Percentiles rank a stretch among this genome's conserved stretches.
Evolutionary conservation across 35 echinoderm and acorn worm genomes (phyloP).

Genomic region (Acanthaster planci): DNA sequence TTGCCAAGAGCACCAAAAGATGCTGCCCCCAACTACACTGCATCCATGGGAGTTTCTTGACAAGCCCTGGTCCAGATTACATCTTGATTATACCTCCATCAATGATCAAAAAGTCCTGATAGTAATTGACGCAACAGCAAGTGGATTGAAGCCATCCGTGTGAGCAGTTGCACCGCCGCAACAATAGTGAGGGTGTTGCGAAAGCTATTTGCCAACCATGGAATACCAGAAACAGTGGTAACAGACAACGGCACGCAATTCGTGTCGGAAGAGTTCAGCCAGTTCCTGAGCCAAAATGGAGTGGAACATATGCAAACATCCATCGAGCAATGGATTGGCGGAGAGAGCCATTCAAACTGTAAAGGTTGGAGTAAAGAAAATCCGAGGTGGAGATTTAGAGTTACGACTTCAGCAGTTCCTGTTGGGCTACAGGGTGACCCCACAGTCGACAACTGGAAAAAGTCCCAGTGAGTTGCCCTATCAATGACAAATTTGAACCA

Average conservation of each 20-base stretch:
- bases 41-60: conserved; percentile 51
- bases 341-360: conserved; percentile 62
- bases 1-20: too few relatives aligned
- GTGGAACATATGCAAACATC: conserved; percentile 48
- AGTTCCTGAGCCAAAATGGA: conserved; percentile 35
- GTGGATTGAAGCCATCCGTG: conserved; percentile 29
- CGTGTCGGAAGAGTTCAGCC: too few relatives aligned
- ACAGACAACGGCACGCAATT: conserved; percentile 72
- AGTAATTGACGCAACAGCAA: conserved; percentile 46
- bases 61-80: conserved; percentile 24
- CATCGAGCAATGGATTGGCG: conserved; percentile 29
- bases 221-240: conserved; percentile 38
- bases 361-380: conserved; percentile 58
- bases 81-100: conserved; percentile 60
- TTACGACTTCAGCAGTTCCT: too few relatives aligned
- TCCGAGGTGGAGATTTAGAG: conserved; percentile 11
- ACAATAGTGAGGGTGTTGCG: too few relatives aligned
- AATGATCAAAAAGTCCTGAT: conserved; percentile 54
- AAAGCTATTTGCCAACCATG: too few relatives aligned
- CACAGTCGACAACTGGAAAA: conserved; percentile 50
- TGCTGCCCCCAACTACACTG: not conserved
- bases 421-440: conserved; percentile 35
- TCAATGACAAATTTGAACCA: conserved; percentile 37
- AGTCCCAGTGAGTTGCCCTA: conserved; percentile 43
- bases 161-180: not conserved